A percentile compares a stretch with the other conserved stretches of the same genome.
These are phyloP conservation scores for Temnothorax ravouxi DNA, from an alignment of 2,888 invertebrate genomes.

Conservation along the genomic window DNA sequence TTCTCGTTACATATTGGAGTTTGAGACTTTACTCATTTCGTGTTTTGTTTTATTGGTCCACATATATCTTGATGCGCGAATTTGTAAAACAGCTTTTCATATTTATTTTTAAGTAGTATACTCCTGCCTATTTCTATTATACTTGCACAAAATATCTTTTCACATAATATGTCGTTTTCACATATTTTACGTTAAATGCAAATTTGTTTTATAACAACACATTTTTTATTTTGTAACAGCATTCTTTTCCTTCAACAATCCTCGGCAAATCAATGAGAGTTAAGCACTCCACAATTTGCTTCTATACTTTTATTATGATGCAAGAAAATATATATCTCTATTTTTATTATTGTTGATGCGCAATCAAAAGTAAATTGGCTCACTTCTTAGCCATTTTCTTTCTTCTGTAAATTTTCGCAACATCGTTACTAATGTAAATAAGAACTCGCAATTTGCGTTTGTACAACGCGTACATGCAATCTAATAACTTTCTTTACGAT, in stretches of 20 bases:
- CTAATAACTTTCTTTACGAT: not conserved
- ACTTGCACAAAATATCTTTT: not conserved
- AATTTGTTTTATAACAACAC: not conserved
- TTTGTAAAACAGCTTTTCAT: not conserved
- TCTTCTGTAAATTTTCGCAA: not conserved
- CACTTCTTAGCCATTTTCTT: not conserved
- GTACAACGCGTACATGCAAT: not conserved
- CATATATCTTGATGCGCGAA: not conserved
- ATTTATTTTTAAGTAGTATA: not conserved
- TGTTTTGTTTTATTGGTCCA: not conserved
- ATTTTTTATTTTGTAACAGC: too few relatives aligned
- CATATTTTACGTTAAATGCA: not conserved
- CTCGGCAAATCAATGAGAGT: not conserved
- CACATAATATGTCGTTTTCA: not conserved
- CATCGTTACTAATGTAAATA: not conserved
- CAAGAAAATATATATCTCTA: not conserved
- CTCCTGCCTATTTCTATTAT: not conserved
- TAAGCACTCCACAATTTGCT: not conserved
- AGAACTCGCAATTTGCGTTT: not conserved
- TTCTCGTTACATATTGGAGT: not conserved
- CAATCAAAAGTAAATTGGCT: constrained; percentile 14
- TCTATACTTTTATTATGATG: not conserved
- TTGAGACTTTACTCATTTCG: not conserved
- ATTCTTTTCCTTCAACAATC: not conserved
- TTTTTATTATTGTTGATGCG: not conserved